Evolutionary conservation across 1,140 invertebrate species (phyloP), one percentile per base, ranked within the genome.

Genomic region (Lerema accius): DNA sequence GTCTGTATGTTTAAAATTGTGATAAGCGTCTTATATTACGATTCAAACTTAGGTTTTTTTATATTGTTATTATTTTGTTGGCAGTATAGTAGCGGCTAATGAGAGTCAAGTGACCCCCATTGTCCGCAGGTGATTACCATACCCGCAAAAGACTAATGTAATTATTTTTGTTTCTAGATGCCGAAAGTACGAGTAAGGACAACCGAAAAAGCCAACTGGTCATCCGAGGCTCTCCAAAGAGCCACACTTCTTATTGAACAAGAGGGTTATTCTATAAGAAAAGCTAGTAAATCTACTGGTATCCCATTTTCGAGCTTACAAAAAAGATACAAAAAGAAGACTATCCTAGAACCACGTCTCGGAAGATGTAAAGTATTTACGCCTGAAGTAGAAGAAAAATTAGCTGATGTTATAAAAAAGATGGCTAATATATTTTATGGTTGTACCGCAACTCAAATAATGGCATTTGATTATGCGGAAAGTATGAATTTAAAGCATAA

Each of bases 261-360:
- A n/a, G n/a, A n/a, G n/a, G 74, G 69, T 70, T 76, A 19, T 73
- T 80, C 77, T 63, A 80, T 78, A 73, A 70, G 73, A 73, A 81
- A 76, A 59, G 78, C 71, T 68, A 65, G 67, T 67, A 74, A 79
- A 73, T 15, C 32, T 67, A 69, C 69, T 42, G 58, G 58, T 15
- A 79, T 78, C 16, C 73, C 68, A 53, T 82, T 80, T 76, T 77
- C 71, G 60, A 79, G 75, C 56, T 63, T 76, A 53, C 73, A 78
- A 48, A 78, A 74, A 40, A 71, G 68, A 17, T 3, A 56, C 42
- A 75, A 72, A 65, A 75, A 78, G 64, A 42, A 39, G 43, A 58
- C 56, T 65, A 67, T 35, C 35, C 43, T 59, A 63, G 65, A 0
- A 65, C 72, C 70, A 71, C 72, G 28, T 75, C 55, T 78, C 16